A percentile compares a stretch with the other conserved stretches of the same genome.
phyloP scores from a whole-genome alignment of 2,113 vertebrate genomes.

The Marcusenius ussheri region DNA sequence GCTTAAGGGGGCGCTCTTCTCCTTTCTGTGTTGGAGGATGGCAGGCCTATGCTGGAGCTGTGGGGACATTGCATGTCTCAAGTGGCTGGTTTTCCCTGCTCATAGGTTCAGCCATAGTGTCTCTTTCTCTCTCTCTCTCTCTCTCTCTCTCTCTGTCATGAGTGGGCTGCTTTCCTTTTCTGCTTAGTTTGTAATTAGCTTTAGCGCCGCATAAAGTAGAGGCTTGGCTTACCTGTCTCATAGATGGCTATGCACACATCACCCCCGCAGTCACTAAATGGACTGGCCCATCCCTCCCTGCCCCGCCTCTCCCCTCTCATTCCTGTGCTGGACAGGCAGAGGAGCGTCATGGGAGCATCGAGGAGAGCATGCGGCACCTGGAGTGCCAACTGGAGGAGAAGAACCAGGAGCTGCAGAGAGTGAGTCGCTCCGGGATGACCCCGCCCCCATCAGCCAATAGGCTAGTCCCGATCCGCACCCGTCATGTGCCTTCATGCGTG shows the following conservation, averaged over 20 bases:
- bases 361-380: slow-evolving; percentile 94
- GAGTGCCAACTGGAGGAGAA: slow-evolving; percentile 98
- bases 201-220: slow-evolving; percentile 70
- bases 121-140: slow-evolving; percentile 19
- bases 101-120: slow-evolving; percentile 61
- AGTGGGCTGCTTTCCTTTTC: slow-evolving; percentile 58
- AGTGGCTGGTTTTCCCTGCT: slow-evolving; percentile 78
- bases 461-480: background rate
- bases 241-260: slow-evolving; percentile 22
- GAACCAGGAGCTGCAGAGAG: slow-evolving; percentile 97
- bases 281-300: slow-evolving; percentile 28
- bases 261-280: slow-evolving; percentile 33
- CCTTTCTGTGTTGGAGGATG: slow-evolving; percentile 50
- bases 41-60: slow-evolving; percentile 77
- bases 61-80: slow-evolving; percentile 77
- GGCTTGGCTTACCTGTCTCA: slow-evolving; percentile 65
- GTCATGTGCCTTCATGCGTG: background rate
- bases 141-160: slow-evolving; percentile 45
- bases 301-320: background rate
- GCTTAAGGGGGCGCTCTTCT: slow-evolving; percentile 73
- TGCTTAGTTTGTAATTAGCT: slow-evolving; percentile 49
- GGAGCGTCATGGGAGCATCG: slow-evolving; percentile 95
- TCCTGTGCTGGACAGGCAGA: slow-evolving; percentile 71
- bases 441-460: background rate
- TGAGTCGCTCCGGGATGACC: slow-evolving; percentile 44